phyloP scores from a whole-genome alignment of 2,888 invertebrate genomes.

The Matsumyia berberina region DNA sequence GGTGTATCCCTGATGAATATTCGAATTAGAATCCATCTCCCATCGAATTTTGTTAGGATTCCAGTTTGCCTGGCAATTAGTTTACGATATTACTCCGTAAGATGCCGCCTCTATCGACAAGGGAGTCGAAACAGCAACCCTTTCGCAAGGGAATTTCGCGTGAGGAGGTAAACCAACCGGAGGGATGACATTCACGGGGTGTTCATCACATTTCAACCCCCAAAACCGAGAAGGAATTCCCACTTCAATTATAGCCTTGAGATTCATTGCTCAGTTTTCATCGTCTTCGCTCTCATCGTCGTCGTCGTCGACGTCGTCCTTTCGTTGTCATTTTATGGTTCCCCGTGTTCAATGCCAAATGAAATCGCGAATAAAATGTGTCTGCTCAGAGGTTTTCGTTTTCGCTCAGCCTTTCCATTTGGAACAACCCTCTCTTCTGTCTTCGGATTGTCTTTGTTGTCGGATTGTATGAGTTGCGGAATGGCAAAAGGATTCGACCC shows the following conservation, averaged over 20 bases:
- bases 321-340: conserved; percentile 61
- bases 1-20: conserved; percentile 48
- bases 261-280: conserved; percentile 57
- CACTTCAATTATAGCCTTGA: conserved; percentile 73
- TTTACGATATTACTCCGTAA: conserved; percentile 16
- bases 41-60: conserved; percentile 53
- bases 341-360: conserved; percentile 58
- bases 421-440: conserved; percentile 60
- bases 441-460: conserved; percentile 54
- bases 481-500: conserved; percentile 65
- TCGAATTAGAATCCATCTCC: conserved; percentile 65
- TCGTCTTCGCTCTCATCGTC: conserved; percentile 5
- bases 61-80: conserved; percentile 49
- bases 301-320: no score
- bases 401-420: conserved; percentile 29
- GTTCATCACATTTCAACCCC: conserved; percentile 28
- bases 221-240: conserved; percentile 56
- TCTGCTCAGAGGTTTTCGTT: conserved; percentile 62
- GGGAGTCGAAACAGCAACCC: conserved; percentile 12
- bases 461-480: conserved; percentile 33
- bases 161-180: conserved; percentile 28
- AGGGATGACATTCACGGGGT: conserved; percentile 33
- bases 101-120: conserved; percentile 59
- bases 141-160: conserved; percentile 50
- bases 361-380: conserved; percentile 73